These are phyloP conservation scores for Acrocera orbiculus DNA, from an alignment of 2,888 invertebrate species.

Conservation along the genomic window DNA sequence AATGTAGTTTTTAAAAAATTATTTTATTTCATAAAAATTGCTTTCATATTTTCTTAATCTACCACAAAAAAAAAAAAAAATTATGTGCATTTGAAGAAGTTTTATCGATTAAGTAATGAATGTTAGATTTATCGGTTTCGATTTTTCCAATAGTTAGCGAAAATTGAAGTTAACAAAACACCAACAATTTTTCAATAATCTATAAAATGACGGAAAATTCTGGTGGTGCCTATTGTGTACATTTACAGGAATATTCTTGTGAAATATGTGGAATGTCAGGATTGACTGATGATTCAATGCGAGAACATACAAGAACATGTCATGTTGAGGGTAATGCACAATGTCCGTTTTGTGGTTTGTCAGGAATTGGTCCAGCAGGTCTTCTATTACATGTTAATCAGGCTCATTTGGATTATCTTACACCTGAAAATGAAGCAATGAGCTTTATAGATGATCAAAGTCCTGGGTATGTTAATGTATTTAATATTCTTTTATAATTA, in stretches of 20 bases:
- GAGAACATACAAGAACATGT: slow-evolving; percentile 57
- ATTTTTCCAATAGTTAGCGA: no score
- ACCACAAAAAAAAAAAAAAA: no score
- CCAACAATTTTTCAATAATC: background rate
- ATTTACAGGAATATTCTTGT: slow-evolving; percentile 37
- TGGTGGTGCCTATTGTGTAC: slow-evolving; percentile 13
- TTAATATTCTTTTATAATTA: no score
- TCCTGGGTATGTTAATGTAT: slow-evolving; percentile 37
- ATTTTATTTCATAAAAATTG: no score
- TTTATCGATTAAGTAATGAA: no score
- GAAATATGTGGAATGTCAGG: slow-evolving; percentile 76
- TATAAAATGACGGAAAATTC: slow-evolving; percentile 13
- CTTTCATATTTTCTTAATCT: no score
- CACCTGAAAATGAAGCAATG: slow-evolving; percentile 60
- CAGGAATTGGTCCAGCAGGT: slow-evolving; percentile 52
- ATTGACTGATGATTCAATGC: slow-evolving; percentile 59
- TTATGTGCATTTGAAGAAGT: no score
- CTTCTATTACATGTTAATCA: slow-evolving; percentile 64
- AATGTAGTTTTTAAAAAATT: no score
- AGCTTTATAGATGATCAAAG: slow-evolving; percentile 60
- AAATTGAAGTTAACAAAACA: no score
- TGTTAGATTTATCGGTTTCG: no score
- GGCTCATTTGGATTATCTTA: slow-evolving; percentile 67
- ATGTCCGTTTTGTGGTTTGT: slow-evolving; percentile 68
- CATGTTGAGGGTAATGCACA: slow-evolving; percentile 63